Conservation (phyloP, 2,113 vertebrate genomes). For the Nesoenas mayeri region DNA sequence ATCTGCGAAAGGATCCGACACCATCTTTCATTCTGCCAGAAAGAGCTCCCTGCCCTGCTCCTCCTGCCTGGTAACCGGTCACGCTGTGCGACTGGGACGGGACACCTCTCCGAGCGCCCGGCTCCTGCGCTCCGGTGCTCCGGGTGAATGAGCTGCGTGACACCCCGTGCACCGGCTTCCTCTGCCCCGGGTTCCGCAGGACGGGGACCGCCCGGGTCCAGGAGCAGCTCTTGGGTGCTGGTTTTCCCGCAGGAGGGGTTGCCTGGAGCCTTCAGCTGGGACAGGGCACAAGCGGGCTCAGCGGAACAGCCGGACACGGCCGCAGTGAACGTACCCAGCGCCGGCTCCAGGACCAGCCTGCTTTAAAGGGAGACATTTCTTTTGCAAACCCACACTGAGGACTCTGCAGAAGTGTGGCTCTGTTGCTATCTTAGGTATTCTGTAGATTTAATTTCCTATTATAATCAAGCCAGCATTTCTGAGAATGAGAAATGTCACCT, state of each 20-base stretch:
- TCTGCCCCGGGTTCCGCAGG: not conserved
- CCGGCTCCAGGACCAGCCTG: not conserved
- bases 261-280: not conserved
- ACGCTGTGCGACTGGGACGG: accelerated
- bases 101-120: accelerated
- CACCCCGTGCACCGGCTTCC: not conserved
- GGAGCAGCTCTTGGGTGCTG: not conserved
- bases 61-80: not conserved
- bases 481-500: conserved; percentile 7
- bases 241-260: not conserved
- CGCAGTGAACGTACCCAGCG: not conserved
- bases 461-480: not conserved
- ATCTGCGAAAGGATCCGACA: not conserved
- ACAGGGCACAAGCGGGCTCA: not conserved
- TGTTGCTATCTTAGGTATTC: not conserved
- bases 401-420: not conserved
- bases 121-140: not conserved
- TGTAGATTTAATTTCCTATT: not conserved
- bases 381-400: not conserved
- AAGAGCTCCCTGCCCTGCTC: not conserved
- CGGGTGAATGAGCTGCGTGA: not conserved
- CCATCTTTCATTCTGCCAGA: not conserved
- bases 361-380: not conserved
- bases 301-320: not conserved
- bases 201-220: not conserved